Percentiles rank a stretch among this genome's conserved stretches.
These are phyloP conservation scores for Cossypha niveicapilla DNA, from an alignment of 2,797 vertebrate species.

Conservation along the genomic window DNA sequence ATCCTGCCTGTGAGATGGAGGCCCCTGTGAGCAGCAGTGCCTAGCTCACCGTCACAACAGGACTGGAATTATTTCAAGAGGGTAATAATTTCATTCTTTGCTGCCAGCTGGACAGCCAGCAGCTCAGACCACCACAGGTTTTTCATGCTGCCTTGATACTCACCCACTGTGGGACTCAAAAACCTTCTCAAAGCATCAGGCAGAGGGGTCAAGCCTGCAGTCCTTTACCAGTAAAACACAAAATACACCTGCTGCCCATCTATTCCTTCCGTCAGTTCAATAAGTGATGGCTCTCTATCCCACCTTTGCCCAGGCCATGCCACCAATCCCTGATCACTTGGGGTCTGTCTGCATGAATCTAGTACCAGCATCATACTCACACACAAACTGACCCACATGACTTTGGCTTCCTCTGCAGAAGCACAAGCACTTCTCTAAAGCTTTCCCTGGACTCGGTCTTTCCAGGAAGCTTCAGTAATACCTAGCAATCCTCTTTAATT, in stretches of 20 bases:
- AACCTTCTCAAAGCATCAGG: rapidly evolving
- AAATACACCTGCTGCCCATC: background rate
- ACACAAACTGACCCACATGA: rapidly evolving
- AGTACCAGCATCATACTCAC: rapidly evolving
- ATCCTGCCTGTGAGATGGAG: background rate
- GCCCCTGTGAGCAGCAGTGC: background rate
- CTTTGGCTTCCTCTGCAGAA: background rate
- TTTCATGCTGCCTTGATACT: background rate
- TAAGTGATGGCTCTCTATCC: background rate
- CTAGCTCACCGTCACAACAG: rapidly evolving
- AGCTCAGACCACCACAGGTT: background rate
- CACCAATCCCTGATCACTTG: rapidly evolving
- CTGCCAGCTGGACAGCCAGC: background rate
- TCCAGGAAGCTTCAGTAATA: background rate
- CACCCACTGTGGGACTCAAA: background rate
- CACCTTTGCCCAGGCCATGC: background rate
- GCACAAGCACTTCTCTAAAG: background rate
- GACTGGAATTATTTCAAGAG: background rate
- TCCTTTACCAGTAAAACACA: background rate
- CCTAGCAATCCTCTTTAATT: background rate
- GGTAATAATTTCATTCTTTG: background rate
- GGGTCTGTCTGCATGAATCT: background rate
- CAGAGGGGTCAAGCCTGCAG: background rate
- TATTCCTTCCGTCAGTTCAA: rapidly evolving
- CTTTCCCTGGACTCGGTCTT: background rate